Base-by-base conservation (phyloP, 2,888 invertebrate species). In the Dyspetes luteomarginatus region DNA sequence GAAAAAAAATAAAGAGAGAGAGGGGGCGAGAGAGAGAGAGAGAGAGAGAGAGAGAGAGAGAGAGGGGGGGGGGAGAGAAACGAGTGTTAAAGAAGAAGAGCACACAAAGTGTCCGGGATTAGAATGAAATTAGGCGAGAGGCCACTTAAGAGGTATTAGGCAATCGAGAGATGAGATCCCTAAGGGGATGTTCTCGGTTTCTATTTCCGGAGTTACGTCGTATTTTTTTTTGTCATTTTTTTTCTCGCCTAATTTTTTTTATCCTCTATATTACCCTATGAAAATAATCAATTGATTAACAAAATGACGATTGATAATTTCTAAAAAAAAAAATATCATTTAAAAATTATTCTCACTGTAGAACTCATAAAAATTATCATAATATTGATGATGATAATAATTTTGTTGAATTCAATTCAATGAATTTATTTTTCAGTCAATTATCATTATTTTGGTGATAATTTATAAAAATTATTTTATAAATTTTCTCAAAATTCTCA, bases 101-200 rank as follows among this genome's bases (percentile, higher is more conserved):
- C 22, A 56, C 69, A 41, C 41, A 75, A 67, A 75, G 67, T 69
- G 52, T 73, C 83, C 83, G 78, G 80, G 86, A 88, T 88, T 88
- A 88, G 86, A 88, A 85, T 75, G 78, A 82, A 86, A 88, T 88
- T 88, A 87, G 85, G 60, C 80, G 72, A 73, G 48, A 36, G 36
- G 48, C 71, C 87, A 86, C 87, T 88, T 82, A 85, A 75, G 64
- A 65, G 71, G 60, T 64, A 75, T 69, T 75, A 75, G 55, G 36
- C 50, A 56, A 36, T 30, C 74, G 76, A 73, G 74, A 74, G 73
- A 68, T 55, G 17, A 48, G 71, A 75, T 52, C 65, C 36, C 68
- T 17, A 58, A 48, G 52, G 69, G 43, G 65, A 74, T 65, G 41
- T 24, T 58, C 75, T 30, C 60, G 9, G 28, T 41, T 36, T 52